Base-by-base conservation (phyloP, 2,113 vertebrate species). In the Lepisosteus oculatus region DNA sequence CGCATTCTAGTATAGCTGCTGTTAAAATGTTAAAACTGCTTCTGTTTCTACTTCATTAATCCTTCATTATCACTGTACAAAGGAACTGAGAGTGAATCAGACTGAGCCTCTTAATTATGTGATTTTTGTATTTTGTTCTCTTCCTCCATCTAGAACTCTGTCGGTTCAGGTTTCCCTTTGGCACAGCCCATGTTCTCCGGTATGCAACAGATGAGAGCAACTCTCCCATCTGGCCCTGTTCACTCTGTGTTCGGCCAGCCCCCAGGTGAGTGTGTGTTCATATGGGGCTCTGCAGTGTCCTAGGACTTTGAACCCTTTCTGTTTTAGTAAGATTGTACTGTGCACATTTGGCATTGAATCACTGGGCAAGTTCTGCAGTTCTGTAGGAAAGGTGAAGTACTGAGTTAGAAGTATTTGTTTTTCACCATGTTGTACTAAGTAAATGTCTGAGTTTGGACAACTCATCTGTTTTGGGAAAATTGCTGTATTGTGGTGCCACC, bases 141-240 rank as follows among this genome's bases (percentile, higher is more conserved):
- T 61, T 43, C 68, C 5, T 15, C 0, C 81, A 64, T 62, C 72
- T 74, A 97, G 97, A 93, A 90, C 74, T 93, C 97, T 3, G 70
- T 97, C 71, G 95, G 95, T 56, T 79, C 94, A 8, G 93, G 91
- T 69, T 95, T 96, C 72, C 86, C 95, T 75, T 85, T 96, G 9
- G 88, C 92, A 51, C 90, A 94, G 74, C 86, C 93, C 45, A 54
- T 97, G 4, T 97, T 94, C 83, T 83, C 93, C 61, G 95, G 90
- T 74, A 88, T 95, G 73, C 91, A 91, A 0, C 86, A 90, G 11
- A 85, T 95, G 14, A 87, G 92, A 77, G 84, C 85, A 75, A 72
- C 90, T 44, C 76, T 94, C 11, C 78, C 92, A 47, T 77, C 95
- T 0, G 91, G 91, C 68, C 73, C 90, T 17, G 86, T 95, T 80